Base-by-base conservation (phyloP, 2,113 vertebrate species). In the Mustelus asterias region DNA sequence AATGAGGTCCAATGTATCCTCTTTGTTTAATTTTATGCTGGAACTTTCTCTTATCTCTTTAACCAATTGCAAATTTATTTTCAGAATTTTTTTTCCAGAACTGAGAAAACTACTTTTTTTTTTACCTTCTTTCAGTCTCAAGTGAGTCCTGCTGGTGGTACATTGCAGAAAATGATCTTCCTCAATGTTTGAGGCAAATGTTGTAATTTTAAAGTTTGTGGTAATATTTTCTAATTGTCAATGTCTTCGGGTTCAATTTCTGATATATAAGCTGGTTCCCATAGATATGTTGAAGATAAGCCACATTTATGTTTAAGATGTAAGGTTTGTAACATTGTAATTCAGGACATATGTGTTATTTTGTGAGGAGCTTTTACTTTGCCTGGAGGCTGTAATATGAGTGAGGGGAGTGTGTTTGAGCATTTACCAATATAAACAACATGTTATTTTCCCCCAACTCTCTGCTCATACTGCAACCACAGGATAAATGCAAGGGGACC, bases 331-430 rank as follows among this genome's bases (percentile, higher is more conserved):
- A 65, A 67, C 60, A 65, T 37, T 67, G 58, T 65, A 93, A 93
- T 93, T 93, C 58, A 67, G 60, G 18, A 37, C 89, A 65, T 93
- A 92, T n/a, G 89, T 65, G 60, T 65, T 33, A 37, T 60, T 92
- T 37, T 92, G 89, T 20, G n/a, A 93, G n/a, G 89, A 93, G 63
- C 60, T 93, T 93, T 92, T 63, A 67, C 7, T 93, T 8, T 93
- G 89, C 89, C 89, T 93, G 89, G 89, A 93, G 29, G 88, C 88
- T 60, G 58, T 60, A 90, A 90, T 33, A 11, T 90, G 54, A 90
- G 89, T 65, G 89, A 65, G 89, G 16, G 20, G 89, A 93, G 63
- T 22, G n/a, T 24, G 58, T 63, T 92, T 92, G 14, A 65, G 14
- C 89, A 90, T 60, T 63, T n/a, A 29, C 24, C 88, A 90, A 90